phyloP scores from a whole-genome alignment of 2,888 invertebrate species.

The Ferdinandea cuprea region DNA sequence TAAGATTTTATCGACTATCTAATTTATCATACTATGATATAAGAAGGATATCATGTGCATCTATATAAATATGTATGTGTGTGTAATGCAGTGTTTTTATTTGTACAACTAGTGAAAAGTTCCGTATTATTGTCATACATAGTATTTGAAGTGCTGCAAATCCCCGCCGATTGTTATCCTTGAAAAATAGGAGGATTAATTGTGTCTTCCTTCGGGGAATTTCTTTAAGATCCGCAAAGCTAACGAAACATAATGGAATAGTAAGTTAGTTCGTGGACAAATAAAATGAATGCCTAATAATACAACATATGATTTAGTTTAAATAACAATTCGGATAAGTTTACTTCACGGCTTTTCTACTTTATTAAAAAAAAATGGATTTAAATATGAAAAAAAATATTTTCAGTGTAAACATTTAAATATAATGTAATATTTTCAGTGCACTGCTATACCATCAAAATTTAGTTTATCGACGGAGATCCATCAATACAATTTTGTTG shows the following conservation, averaged over 20 bases:
- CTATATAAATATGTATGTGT: background rate
- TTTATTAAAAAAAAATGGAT: background rate
- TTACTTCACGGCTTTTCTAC: background rate
- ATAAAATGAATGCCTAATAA: background rate
- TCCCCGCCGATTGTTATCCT: background rate
- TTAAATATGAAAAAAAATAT: background rate
- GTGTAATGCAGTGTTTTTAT: background rate
- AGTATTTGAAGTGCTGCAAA: background rate
- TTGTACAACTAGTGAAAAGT: background rate
- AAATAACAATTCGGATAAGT: background rate
- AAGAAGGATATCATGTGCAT: background rate
- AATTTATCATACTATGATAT: background rate
- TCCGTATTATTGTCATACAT: background rate
- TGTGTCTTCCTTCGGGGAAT: background rate
- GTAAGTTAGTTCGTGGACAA: background rate
- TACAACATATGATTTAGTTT: background rate
- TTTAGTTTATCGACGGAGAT: too few relatives aligned
- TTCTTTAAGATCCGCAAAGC: background rate
- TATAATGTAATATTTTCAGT: background rate
- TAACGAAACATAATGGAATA: constrained; percentile 6
- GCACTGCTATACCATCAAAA: background rate
- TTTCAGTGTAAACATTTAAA: background rate
- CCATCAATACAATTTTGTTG: background rate
- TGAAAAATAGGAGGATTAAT: background rate
- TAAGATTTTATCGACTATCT: constrained; percentile 1